Evolutionary conservation across 2,113 vertebrate species (phyloP).

Genomic region (Cottus gobio): DNA sequence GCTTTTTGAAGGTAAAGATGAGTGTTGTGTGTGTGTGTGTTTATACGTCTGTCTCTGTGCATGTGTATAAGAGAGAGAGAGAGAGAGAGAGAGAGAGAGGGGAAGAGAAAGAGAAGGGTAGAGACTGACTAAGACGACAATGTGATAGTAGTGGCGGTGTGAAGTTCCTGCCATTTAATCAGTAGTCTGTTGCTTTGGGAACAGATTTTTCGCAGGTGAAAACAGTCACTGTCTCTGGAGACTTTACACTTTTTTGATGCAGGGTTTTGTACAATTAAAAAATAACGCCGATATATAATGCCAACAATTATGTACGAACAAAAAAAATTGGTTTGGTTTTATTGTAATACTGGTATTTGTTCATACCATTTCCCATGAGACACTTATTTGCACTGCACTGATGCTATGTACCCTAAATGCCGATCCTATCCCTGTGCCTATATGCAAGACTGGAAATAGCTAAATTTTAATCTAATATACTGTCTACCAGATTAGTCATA

Average conservation of each 20-base stretch:
- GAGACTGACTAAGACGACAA: conserved; percentile 49
- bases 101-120: conserved; percentile 20
- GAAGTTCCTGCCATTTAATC: conserved; percentile 57
- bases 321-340: neutral
- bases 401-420: conserved; percentile 8
- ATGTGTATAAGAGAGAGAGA: conserved; percentile 31
- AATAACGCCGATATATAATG: neutral
- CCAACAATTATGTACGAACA: neutral
- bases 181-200: conserved; percentile 24
- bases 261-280: neutral
- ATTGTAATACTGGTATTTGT: neutral
- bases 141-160: conserved; percentile 22
- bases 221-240: neutral
- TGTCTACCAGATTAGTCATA: neutral
- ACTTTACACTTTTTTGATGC: neutral
- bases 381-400: neutral
- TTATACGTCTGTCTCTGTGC: conserved; percentile 45
- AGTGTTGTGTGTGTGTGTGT: conserved; percentile 41
- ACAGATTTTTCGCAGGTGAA: conserved; percentile 14
- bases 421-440: neutral
- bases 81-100: conserved; percentile 29
- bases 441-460: neutral
- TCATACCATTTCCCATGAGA: neutral
- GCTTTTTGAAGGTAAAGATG: conserved; percentile 79
- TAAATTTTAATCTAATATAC: neutral